A percentile compares a stretch with the other conserved stretches of the same genome.
Conservation (phyloP, 64 coral and sea anemone genomes). For the Porites australiensis region DNA sequence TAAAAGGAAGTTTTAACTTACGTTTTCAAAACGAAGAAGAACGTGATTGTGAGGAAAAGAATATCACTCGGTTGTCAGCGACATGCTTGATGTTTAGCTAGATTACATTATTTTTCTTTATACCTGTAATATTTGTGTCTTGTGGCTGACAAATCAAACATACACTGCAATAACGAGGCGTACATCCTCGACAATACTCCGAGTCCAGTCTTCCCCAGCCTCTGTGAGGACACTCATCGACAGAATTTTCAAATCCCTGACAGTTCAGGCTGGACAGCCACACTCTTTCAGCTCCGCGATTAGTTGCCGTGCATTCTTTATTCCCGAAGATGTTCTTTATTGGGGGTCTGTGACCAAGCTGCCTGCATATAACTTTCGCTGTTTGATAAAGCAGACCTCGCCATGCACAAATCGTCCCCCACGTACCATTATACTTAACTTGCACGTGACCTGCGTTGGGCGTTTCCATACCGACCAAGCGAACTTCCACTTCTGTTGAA, state of each 20-base stretch:
- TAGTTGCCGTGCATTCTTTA: slow-evolving; percentile 27
- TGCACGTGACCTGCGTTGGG: slow-evolving; percentile 31
- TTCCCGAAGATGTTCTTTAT: background rate
- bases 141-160: slow-evolving; percentile 36
- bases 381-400: background rate
- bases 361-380: slow-evolving; percentile 31
- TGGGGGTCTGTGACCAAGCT: slow-evolving; percentile 8
- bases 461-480: slow-evolving; percentile 10
- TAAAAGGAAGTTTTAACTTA: too few relatives aligned
- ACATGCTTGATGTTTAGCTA: too few relatives aligned
- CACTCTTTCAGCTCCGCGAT: background rate
- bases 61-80: too few relatives aligned
- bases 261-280: slow-evolving; percentile 27
- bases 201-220: slow-evolving; percentile 21
- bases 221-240: slow-evolving; percentile 42
- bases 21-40: too few relatives aligned
- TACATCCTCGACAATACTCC: background rate
- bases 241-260: slow-evolving; percentile 18
- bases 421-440: slow-evolving; percentile 39
- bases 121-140: slow-evolving; percentile 15
- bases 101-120: background rate
- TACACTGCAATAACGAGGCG: background rate
- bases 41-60: too few relatives aligned
- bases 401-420: slow-evolving; percentile 11
- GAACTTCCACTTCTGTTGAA: slow-evolving; percentile 28